These are phyloP conservation scores for Microctonus brassicae DNA, from an alignment of 2,888 invertebrate genomes.

Conservation along the genomic window DNA sequence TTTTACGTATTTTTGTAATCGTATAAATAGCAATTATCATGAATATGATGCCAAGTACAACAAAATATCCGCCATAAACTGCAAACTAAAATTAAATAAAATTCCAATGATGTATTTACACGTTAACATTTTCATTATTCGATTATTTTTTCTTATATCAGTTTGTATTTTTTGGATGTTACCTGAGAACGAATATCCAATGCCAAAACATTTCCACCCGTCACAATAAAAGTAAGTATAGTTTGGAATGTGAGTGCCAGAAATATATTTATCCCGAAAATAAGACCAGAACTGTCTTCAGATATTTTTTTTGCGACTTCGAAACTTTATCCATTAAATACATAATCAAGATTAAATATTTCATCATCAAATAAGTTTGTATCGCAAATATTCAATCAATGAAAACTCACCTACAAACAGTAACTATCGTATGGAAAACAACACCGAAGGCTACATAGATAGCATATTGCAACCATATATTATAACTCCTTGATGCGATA, in stretches of 20 bases:
- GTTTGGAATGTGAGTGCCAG: constrained; percentile 84
- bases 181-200: constrained; percentile 66
- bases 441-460: constrained; percentile 83
- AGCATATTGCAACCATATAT: constrained; percentile 80
- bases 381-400: constrained; percentile 8
- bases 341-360: constrained; percentile 1
- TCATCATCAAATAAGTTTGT: constrained; percentile 2
- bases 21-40: constrained; percentile 68
- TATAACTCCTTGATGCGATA: constrained; percentile 72
- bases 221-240: constrained; percentile 79
- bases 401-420: constrained; percentile 76
- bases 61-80: constrained; percentile 79
- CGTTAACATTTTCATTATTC: neutral
- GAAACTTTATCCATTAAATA: constrained; percentile 73
- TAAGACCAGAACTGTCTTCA: constrained; percentile 88
- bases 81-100: constrained; percentile 74
- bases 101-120: neutral
- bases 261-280: constrained; percentile 92
- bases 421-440: constrained; percentile 85
- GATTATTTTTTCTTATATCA: neutral
- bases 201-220: constrained; percentile 59
- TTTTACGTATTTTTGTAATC: constrained; percentile 46
- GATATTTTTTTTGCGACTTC: constrained; percentile 87
- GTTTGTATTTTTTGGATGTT: constrained; percentile 34
- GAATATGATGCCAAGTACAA: constrained; percentile 75